Base-by-base conservation (phyloP, 2,797 vertebrate species). In the Malacoraja senta region DNA sequence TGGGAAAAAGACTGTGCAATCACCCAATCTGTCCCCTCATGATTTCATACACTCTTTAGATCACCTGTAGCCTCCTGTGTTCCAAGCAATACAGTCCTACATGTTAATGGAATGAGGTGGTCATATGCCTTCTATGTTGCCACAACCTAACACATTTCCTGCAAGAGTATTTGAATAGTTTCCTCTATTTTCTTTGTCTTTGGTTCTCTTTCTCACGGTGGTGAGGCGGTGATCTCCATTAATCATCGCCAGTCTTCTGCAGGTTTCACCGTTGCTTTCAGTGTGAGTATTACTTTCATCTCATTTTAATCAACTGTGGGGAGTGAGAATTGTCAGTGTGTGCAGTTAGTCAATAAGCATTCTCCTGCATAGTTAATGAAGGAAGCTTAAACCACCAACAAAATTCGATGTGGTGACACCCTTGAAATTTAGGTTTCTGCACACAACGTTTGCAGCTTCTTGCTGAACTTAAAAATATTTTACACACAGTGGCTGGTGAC, bases 291-390 rank as follows among this genome's bases (percentile, higher is more conserved):
- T n/a, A 0, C 61, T 88, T 88, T 88, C n/a, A 35, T 65, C 65
- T 88, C 9, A 21, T 8, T 88, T 35, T 21, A 9, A 21, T 17
- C 35, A n/a, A 19, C 32, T 17, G 15, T 35, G 17, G n/a, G 65
- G 84, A 88, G 61, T 88, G 84, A n/a, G 15, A 88, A 35, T 88
- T 88, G 17, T 88, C 84, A 88, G 3, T 68, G 61, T 63, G 7
- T 86, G 81, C 15, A 6, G 12, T 63, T 26, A 29, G 58, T 0
- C 13, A n/a, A 15, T 44, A 61, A 12, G 61, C 17, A 88, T n/a
- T 32, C n/a, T 88, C 61, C 53, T 68, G 15, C 68, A 61, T 32
- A 3, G 15, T 19, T 88, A 65, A 88, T 61, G n/a, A 17, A 21
- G 84, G n/a, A 8, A 35, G n/a, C 19, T 15, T 63, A 65, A 61